Base-by-base conservation (phyloP, 2,888 invertebrate genomes). In the Acleris holmiana region DNA sequence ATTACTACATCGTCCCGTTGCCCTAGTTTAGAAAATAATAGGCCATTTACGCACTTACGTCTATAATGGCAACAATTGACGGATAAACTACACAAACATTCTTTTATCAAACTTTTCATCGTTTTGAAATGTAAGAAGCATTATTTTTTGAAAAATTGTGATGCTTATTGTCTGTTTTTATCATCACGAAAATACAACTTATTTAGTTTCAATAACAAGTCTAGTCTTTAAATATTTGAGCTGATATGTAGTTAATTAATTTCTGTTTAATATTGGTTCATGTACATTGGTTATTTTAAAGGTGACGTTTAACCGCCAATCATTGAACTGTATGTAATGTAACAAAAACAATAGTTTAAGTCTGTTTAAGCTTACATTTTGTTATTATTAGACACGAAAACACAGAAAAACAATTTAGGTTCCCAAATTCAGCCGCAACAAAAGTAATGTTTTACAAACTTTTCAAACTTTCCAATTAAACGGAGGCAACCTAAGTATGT, bases 1-100 rank as follows among this genome's bases (percentile, higher is more conserved):
- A 64, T 64, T 64, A 64, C 64, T 29, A 48, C 48, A 59, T 64
- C 58, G 51, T 23, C 58, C 58, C 53, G 44, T 41, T 59, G 64
- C 17, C 58, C 64, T 15, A 64, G 25, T 58, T 64, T 29, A 29
- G 21, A 13, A 21, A 40, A 48, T 54, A 61, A 61, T 49, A 41
- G 47, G 41, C 49, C 53, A 49, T 41, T 56, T 53, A 41, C 25
- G 44, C 29, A n/a, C 44, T 62, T 49, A 49, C 54, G 46, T 13
- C 35, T 23, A 10, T 25, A 46, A 44, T 59, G 6, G 44, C 15
- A 49, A 29, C 46, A 13, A 46, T n/a, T 51, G 41, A 54, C 15
- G 18, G 35, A 8, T 41, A 5, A 41, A 7, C 35, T 19, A 19
- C 21, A n/a, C 15, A 19, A 44, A 8, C 17, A 23, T n/a, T n/a